phyloP scores from a whole-genome alignment of 2,888 invertebrate genomes.

The Agrypnus murinus region DNA sequence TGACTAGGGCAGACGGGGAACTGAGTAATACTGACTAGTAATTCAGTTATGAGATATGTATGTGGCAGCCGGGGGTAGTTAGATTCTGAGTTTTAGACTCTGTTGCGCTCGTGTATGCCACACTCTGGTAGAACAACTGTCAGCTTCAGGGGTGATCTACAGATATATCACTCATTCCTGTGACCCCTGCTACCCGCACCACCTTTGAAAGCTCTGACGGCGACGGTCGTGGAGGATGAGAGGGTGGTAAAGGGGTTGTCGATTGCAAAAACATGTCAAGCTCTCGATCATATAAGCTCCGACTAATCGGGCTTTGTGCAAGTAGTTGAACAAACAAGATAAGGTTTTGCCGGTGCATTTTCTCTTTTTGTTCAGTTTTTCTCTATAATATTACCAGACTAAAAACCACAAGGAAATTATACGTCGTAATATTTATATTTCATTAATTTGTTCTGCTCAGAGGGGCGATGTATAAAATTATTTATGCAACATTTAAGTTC shows the following conservation, averaged over 20 bases:
- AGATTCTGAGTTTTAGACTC: constrained; percentile 45
- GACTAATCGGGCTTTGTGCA: constrained; percentile 57
- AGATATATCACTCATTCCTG: constrained; percentile 46
- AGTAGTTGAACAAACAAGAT: constrained; percentile 59
- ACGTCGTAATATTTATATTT: constrained; percentile 64
- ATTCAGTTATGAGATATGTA: constrained; percentile 60
- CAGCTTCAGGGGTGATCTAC: constrained; percentile 51
- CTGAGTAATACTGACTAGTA: constrained; percentile 56
- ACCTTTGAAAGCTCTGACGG: constrained; percentile 33
- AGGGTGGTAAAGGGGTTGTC: constrained; percentile 48
- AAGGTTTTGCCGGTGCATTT: constrained; percentile 49
- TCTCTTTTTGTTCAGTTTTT: constrained; percentile 47
- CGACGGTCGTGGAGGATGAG: neutral
- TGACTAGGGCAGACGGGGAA: constrained; percentile 56
- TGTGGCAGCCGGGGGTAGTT: constrained; percentile 56
- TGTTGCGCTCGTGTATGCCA: constrained; percentile 45
- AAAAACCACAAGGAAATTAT: constrained; percentile 47
- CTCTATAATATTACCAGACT: too few relatives aligned
- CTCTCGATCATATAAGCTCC: constrained; percentile 55
- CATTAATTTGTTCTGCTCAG: constrained; percentile 64
- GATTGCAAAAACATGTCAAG: constrained; percentile 57
- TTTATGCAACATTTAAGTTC: constrained; percentile 67
- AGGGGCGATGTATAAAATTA: constrained; percentile 57
- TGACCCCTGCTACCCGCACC: too few relatives aligned
- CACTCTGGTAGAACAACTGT: constrained; percentile 44